These are phyloP conservation scores for Melinaea menophilus DNA, from an alignment of 2,888 invertebrate species.

Conservation along the genomic window DNA sequence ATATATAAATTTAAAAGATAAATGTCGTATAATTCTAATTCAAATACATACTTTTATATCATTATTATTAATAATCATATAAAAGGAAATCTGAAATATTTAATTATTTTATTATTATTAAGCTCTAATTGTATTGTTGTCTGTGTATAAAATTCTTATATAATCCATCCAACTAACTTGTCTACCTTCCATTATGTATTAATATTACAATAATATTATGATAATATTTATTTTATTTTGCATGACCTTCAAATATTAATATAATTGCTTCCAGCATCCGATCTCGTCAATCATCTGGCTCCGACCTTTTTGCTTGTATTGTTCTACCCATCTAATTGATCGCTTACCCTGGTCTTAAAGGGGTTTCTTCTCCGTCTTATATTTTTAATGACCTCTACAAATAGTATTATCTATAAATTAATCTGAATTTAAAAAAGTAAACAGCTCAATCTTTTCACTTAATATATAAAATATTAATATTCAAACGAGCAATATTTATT, in stretches of 20 bases:
- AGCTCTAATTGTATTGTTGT: too few species aligned
- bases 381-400: background rate
- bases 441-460: background rate
- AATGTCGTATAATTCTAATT: too few species aligned
- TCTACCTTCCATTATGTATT: background rate
- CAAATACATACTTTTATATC: too few species aligned
- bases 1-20: too few species aligned
- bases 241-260: conserved; percentile 15
- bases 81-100: too few species aligned
- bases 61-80: too few species aligned
- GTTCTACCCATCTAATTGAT: conserved; percentile 52
- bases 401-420: background rate
- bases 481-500: conserved; percentile 9
- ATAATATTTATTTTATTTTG: conserved; percentile 3
- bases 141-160: background rate
- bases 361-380: conserved; percentile 34
- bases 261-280: conserved; percentile 7
- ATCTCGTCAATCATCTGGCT: conserved; percentile 59
- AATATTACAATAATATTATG: background rate
- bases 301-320: conserved; percentile 47
- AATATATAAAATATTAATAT: background rate
- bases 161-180: background rate
- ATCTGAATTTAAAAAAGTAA: background rate
- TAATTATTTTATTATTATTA: too few species aligned
- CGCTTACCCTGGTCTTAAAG: conserved; percentile 43